Evolutionary conservation across 2,797 vertebrate genomes (phyloP).

Genomic region (Mycteria americana): DNA sequence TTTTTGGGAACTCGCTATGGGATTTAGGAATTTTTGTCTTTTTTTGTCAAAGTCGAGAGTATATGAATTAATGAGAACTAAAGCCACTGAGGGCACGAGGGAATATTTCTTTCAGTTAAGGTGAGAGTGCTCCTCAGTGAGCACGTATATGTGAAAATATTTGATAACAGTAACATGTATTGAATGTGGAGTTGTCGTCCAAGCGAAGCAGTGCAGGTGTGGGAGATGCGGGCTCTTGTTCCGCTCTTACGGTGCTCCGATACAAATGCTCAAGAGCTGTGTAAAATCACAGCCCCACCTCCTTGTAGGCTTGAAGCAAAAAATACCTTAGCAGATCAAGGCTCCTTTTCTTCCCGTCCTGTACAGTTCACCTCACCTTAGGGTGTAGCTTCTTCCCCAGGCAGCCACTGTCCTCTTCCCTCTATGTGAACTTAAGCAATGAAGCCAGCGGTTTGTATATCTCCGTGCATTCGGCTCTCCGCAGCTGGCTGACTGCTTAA

Average conservation of each 20-base stretch:
- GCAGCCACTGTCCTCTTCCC: not conserved
- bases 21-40: not conserved
- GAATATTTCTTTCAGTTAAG: not conserved
- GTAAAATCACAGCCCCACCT: not conserved
- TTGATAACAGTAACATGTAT: not conserved
- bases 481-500: not conserved
- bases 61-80: not conserved
- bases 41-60: accelerated
- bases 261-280: not conserved
- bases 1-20: not conserved
- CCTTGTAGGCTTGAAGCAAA: not conserved
- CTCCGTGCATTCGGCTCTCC: not conserved
- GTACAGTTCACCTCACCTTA: not conserved
- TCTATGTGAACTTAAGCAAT: not conserved
- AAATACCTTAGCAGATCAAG: not conserved
- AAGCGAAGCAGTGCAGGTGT: not conserved
- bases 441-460: not conserved
- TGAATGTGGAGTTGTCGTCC: not conserved
- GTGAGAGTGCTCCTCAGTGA: not conserved
- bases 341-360: not conserved
- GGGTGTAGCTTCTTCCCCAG: not conserved
- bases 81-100: not conserved
- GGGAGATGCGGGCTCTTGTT: accelerated
- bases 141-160: not conserved
- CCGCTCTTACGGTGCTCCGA: accelerated